Percentiles rank a stretch among this genome's conserved stretches.
Evolutionary conservation across 2,113 vertebrate genomes (phyloP).

Genomic region (Hippocampus guttulatus): DNA sequence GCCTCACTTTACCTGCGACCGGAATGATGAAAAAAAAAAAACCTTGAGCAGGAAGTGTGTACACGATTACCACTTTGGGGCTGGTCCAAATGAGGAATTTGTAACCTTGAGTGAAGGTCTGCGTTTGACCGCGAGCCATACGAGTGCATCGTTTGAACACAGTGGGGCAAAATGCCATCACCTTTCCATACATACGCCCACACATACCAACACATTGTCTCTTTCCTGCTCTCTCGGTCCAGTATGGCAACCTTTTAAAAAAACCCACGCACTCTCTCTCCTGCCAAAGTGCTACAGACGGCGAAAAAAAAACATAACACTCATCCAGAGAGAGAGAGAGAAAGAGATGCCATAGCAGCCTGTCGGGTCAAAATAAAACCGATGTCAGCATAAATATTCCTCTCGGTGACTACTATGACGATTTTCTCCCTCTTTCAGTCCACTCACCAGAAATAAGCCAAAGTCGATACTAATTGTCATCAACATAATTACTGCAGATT

Average conservation of each 20-base stretch:
- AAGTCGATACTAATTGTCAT: constrained; percentile 63
- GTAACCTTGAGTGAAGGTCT: not conserved
- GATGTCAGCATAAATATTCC: constrained; percentile 42
- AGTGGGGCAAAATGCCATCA: constrained; percentile 22
- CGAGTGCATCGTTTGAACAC: not conserved
- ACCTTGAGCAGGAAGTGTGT: not conserved
- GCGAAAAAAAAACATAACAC: constrained; percentile 13
- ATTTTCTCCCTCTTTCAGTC: constrained; percentile 48
- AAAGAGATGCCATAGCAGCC: constrained; percentile 12
- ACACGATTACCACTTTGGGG: not conserved
- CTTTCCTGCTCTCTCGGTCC: constrained; percentile 27
- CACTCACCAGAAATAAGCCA: constrained; percentile 34
- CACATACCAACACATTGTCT: constrained; percentile 26
- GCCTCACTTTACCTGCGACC: not conserved
- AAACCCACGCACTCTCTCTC: constrained; percentile 36
- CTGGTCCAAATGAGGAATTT: not conserved
- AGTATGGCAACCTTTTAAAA: constrained; percentile 41
- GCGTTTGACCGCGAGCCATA: not conserved
- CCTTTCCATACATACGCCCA: constrained; percentile 34
- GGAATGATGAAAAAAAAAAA: not conserved
- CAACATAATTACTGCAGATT: constrained; percentile 61
- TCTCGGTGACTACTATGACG: constrained; percentile 36
- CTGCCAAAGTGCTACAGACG: constrained; percentile 41
- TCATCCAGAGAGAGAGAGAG: constrained; percentile 8
- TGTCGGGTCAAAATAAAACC: constrained; percentile 22